Evolutionary conservation across 2,888 invertebrate species (phyloP).

Genomic region (Adineta ricciae): DNA sequence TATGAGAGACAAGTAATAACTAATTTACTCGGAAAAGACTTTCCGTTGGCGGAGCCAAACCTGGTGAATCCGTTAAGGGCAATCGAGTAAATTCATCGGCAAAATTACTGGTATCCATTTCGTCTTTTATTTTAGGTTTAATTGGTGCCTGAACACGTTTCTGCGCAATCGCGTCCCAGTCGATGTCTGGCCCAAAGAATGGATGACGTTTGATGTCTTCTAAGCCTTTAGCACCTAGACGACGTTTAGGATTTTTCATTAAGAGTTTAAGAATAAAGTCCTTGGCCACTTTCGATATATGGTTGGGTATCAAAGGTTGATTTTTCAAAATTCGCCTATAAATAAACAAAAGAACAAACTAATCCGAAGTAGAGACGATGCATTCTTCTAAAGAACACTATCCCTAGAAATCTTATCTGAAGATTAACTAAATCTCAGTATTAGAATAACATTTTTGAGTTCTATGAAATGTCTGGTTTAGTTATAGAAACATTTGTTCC

Average conservation of each 20-base stretch:
- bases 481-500: no score
- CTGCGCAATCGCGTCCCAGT: slow-evolving; percentile 70
- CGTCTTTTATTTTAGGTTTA: slow-evolving; percentile 70
- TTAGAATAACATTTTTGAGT: no score
- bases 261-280: slow-evolving; percentile 72
- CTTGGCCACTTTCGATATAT: slow-evolving; percentile 63
- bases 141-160: slow-evolving; percentile 76
- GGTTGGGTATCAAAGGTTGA: slow-evolving; percentile 75
- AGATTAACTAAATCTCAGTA: no score
- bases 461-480: no score
- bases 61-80: slow-evolving; percentile 80
- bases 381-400: no score
- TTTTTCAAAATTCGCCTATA: slow-evolving; percentile 70
- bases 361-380: no score
- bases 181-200: slow-evolving; percentile 70
- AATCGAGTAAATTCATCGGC: slow-evolving; percentile 89
- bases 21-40: slow-evolving; percentile 44
- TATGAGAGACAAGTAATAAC: neutral
- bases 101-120: slow-evolving; percentile 87
- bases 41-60: slow-evolving; percentile 67
- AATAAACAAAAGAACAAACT: slow-evolving; percentile 23
- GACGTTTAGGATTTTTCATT: slow-evolving; percentile 74
- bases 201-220: slow-evolving; percentile 76
- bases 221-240: slow-evolving; percentile 73
- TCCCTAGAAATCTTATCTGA: no score